Evolutionary conservation across 2,888 invertebrate species (phyloP).

Genomic region (Drosophila phalerata): DNA sequence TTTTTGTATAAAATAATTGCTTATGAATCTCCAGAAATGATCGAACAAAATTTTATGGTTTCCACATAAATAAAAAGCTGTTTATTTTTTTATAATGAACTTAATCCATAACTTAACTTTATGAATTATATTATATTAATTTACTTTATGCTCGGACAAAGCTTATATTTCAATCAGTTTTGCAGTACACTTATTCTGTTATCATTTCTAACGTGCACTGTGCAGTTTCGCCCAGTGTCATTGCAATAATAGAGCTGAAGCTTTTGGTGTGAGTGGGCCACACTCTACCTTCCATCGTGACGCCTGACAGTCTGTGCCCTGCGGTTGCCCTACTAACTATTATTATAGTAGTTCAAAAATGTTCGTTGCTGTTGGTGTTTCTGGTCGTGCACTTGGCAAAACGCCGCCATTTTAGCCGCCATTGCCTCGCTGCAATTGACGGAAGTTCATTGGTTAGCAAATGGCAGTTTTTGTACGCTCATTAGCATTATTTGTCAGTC

Average conservation of each 20-base stretch:
- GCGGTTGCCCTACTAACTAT: slow-evolving; percentile 81
- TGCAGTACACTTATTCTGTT: not conserved
- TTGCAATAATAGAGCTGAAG: slow-evolving; percentile 14
- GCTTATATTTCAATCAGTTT: not conserved
- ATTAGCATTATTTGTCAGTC: slow-evolving; percentile 80
- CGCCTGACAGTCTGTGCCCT: slow-evolving; percentile 57
- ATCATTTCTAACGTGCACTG: not conserved
- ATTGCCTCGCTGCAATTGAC: slow-evolving; percentile 76
- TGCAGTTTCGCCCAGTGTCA: slow-evolving; percentile 43
- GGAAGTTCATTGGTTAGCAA: slow-evolving; percentile 80
- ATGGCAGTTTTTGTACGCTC: slow-evolving; percentile 81
- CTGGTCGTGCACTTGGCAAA: slow-evolving; percentile 67
- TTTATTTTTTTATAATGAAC: not conserved
- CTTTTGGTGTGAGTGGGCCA: slow-evolving; percentile 17
- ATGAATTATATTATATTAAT: not conserved
- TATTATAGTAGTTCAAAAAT: slow-evolving; percentile 68
- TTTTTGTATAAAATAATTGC: too few relatives aligned
- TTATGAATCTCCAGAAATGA: too few relatives aligned
- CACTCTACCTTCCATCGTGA: slow-evolving; percentile 6
- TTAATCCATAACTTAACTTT: not conserved
- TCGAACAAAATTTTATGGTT: too few relatives aligned
- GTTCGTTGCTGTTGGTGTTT: slow-evolving; percentile 51
- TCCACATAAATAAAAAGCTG: too few relatives aligned
- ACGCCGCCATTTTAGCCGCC: slow-evolving; percentile 75
- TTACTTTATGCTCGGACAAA: not conserved